Base-by-base conservation (phyloP, 2,888 invertebrate genomes). In the Drosophila multiciliata region DNA sequence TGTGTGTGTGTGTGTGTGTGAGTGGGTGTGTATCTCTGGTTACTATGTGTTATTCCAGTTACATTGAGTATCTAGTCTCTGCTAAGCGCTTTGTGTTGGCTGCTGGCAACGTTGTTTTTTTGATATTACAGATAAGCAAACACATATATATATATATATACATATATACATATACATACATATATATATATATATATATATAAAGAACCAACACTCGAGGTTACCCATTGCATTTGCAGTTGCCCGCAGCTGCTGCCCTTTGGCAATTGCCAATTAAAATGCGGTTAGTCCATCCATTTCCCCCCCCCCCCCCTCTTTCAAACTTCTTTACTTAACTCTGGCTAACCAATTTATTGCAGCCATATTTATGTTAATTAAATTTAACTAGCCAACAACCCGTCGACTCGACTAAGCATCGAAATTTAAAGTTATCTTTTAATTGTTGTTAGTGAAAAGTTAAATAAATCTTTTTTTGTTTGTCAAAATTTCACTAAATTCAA, bases 231-330 rank as follows among this genome's bases (percentile, higher is more conserved):
- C 52, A 17, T 50, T 59, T 57, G 48, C 57, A 53, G 58, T 57
- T 67, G 65, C 20, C 54, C 61, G 49, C 54, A 66, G 54, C 62
- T 74, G 66, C 68, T 78, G 74, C 78, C 65, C 76, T 63, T 67
- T 66, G 74, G 74, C 78, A 71, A 78, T 78, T 78, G 78, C 59
- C 78, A 78, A 78, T 78, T 78, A 74, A 78, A 78, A 38, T 74
- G 74, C 70, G 67, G 70, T 78, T 78, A 65, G 70, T 23, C 45
- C 42, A 52, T 33, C 35, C 50, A 45, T 38, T 62, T n/a, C 26
- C 35, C 32, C 71, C 15, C 38, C 23, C 32, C 6, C 29, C 29
- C 29, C 29, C 1, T 5, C 29, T 6, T 29, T 6, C 29, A 29
- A 29, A 29, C 55, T 53, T 38, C 64, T 36, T 36, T 29, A 40